phyloP scores from a whole-genome alignment of 1,140 invertebrate species.

The Liolophura sinensis region DNA sequence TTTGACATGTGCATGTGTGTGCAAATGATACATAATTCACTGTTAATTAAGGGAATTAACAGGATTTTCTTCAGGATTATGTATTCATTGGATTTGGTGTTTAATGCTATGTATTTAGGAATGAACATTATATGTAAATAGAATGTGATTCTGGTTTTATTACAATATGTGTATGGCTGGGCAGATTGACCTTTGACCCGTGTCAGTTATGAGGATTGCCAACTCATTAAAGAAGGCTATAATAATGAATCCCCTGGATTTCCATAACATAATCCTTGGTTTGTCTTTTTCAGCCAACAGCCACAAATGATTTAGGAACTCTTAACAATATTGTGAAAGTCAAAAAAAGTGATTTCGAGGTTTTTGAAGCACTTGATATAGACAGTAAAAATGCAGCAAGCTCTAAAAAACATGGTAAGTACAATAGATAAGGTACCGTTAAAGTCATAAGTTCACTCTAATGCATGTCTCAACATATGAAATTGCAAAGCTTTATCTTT shows the following conservation, averaged over 20 bases:
- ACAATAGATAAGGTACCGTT: background rate
- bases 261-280: background rate
- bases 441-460: background rate
- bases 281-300: slow-evolving; percentile 70
- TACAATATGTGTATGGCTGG: too few species aligned
- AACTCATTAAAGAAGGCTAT: background rate
- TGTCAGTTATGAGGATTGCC: background rate
- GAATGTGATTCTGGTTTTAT: too few species aligned
- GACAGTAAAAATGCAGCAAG: slow-evolving; percentile 76
- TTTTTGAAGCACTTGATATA: slow-evolving; percentile 94
- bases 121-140: too few species aligned
- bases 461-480: too few species aligned
- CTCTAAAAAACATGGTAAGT: slow-evolving; percentile 34
- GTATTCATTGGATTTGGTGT: too few species aligned
- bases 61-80: too few species aligned
- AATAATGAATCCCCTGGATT: background rate
- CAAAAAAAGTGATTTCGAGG: slow-evolving; percentile 94
- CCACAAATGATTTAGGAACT: slow-evolving; percentile 83
- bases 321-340: slow-evolving; percentile 90
- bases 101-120: too few species aligned
- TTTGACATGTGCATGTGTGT: too few species aligned
- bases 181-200: background rate
- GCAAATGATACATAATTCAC: too few species aligned
- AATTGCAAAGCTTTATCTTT: too few species aligned
- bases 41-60: too few species aligned